Evolutionary conservation across 2,888 invertebrate genomes (phyloP).

Genomic region (Sialis fuliginosa): DNA sequence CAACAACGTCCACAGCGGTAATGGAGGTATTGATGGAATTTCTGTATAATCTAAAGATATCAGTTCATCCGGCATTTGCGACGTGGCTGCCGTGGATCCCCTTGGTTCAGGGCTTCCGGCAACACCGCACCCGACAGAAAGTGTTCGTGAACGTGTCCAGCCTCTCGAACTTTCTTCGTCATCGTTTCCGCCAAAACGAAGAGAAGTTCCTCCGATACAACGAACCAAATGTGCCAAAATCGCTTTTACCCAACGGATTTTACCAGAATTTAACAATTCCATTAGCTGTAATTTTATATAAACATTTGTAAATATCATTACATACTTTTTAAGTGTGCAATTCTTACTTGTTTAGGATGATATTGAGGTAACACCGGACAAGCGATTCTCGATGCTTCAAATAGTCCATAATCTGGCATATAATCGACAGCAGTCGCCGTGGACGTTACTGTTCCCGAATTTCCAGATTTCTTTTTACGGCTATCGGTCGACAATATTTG

Average conservation of each 20-base stretch:
- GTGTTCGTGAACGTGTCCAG: conserved; percentile 77
- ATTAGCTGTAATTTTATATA: conserved; percentile 36
- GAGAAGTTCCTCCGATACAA: conserved; percentile 35
- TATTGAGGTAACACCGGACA: conserved; percentile 97
- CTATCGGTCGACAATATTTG: conserved; percentile 61
- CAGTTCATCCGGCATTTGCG: conserved; percentile 3
- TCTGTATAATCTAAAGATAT: conserved; percentile 86
- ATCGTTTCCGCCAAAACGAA: conserved; percentile 24
- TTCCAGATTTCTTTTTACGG: conserved; percentile 15
- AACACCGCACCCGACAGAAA: conserved; percentile 66
- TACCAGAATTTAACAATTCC: conserved; percentile 95
- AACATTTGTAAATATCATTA: neutral
- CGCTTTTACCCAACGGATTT: conserved; percentile 94
- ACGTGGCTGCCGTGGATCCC: conserved; percentile 60
- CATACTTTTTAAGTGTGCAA: no score
- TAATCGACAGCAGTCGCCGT: conserved; percentile 37
- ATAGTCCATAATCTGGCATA: conserved; percentile 86
- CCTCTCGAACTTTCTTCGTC: conserved; percentile 34
- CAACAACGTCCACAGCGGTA: conserved; percentile 90
- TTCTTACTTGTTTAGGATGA: conserved; percentile 72
- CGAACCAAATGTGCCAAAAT: conserved; percentile 92
- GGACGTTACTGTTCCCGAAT: neutral
- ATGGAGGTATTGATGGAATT: conserved; percentile 91
- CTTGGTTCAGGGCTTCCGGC: conserved; percentile 66
- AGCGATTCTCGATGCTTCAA: conserved; percentile 92